Conservation (phyloP, 2,888 invertebrate species). For the Masnerella sp. region DNA sequence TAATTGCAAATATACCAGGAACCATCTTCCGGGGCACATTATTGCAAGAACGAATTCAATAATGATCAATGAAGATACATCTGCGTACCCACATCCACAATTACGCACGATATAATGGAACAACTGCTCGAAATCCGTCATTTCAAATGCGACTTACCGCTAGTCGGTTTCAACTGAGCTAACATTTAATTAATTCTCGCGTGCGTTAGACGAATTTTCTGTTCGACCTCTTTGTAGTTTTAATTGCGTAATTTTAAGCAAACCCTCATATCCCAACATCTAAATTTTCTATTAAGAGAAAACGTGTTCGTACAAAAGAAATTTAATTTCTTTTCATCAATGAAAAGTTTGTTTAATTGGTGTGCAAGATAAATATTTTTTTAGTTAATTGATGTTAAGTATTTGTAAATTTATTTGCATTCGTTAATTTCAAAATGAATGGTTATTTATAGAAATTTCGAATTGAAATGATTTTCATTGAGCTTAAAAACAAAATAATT, state of each 20-base stretch:
- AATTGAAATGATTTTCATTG: too few relatives aligned
- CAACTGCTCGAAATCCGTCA: constrained; percentile 45
- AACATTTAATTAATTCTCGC: constrained; percentile 43
- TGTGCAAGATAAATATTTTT: too few relatives aligned
- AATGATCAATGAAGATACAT: constrained; percentile 42
- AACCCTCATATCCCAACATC: constrained; percentile 21
- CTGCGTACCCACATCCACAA: constrained; percentile 27
- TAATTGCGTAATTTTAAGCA: constrained; percentile 22
- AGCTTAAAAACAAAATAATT: too few relatives aligned
- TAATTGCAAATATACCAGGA: constrained; percentile 11
- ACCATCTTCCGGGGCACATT: not conserved
- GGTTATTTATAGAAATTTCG: too few relatives aligned
- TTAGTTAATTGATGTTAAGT: too few relatives aligned
- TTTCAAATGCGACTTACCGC: constrained; percentile 33
- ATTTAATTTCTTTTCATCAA: too few relatives aligned
- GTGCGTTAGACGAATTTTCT: constrained; percentile 30
- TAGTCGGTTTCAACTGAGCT: constrained; percentile 23
- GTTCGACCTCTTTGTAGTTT: constrained; percentile 20
- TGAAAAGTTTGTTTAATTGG: too few relatives aligned
- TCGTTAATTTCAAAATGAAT: too few relatives aligned
- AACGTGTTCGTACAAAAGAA: too few relatives aligned
- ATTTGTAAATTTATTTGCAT: too few relatives aligned
- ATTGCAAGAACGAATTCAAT: constrained; percentile 34
- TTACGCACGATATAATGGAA: constrained; percentile 26
- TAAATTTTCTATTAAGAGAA: constrained; percentile 2